Base-by-base conservation (phyloP, 2,888 invertebrate genomes). In the Agrochola litura region DNA sequence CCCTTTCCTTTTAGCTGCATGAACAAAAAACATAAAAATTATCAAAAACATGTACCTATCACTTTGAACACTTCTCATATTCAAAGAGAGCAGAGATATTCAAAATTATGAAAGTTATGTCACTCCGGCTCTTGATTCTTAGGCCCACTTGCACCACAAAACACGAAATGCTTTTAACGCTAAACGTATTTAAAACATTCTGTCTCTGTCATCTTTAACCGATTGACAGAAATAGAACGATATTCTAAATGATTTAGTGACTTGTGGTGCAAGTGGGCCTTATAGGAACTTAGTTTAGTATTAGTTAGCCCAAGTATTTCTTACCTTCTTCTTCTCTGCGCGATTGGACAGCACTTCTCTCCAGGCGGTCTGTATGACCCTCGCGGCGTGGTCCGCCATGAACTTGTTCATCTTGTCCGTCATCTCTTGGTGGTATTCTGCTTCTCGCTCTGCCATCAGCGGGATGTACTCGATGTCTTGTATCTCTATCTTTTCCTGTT, bases 361-460 rank as follows among this genome's bases (percentile, higher is more conserved):
- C 96, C 96, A 97, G 0, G 95, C 95, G 52, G 72, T 76, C 89
- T 96, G 97, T 68, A 96, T 95, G 60, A 96, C 94, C 72, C 95
- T 93, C 30, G 95, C 96, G 0, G 96, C 95, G 84, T 96, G 96
- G 69, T 96, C 95, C 68, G 91, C 10, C 12, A 92, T 89, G 93
- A 96, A 97, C 89, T 92, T 94, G 66, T 91, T 91, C 94, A 96
- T 95, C 93, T 97, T 97, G 83, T 95, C 95, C 52, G 94, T 93
- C 94, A 97, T 96, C 90, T 97, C 96, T 70, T 94, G 92, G 80
- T 97, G 96, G 86, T 97, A 97, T 83, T 97, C 97, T 37, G 89
- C 94, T 75, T 97, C 97, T 83, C 97, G 96, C 86, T 97, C 97
- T n/a, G 89, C 95, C 97, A 97, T 97, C 63, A 97, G 90, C 2